phyloP scores from a whole-genome alignment of 2,797 vertebrate genomes.

The Halcyon chelicuti region DNA sequence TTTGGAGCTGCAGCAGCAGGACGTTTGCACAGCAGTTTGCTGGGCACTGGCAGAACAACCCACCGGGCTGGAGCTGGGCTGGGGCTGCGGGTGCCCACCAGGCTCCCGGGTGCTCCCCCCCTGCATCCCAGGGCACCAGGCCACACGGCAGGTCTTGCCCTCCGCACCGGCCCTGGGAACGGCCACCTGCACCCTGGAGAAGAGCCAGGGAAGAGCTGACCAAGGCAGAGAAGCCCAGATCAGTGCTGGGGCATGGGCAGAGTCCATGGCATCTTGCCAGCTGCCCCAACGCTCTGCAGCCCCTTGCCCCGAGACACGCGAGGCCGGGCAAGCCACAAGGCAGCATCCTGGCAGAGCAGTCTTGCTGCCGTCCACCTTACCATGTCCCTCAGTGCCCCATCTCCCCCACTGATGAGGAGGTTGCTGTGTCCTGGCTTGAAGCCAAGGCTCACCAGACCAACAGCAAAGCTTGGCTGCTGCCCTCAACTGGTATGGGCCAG shows the following conservation, averaged over 20 bases:
- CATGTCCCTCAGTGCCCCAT: not conserved
- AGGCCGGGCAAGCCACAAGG: not conserved
- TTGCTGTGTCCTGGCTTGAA: not conserved
- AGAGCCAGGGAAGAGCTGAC: not conserved
- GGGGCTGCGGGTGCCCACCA: not conserved
- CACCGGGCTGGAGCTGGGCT: not conserved
- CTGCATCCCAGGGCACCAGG: rapidly evolving
- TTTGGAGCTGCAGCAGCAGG: not conserved
- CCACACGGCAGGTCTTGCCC: not conserved
- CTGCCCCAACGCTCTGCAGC: not conserved
- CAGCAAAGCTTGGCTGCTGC: not conserved
- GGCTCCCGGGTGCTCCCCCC: not conserved
- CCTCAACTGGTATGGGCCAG: not conserved
- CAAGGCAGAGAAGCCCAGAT: not conserved
- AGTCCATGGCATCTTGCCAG: rapidly evolving
- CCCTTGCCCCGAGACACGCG: not conserved
- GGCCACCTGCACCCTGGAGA: not conserved
- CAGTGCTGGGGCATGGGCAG: not conserved
- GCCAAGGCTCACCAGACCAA: not conserved
- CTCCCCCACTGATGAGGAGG: not conserved
- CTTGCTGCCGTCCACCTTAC: not conserved
- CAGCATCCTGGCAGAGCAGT: not conserved
- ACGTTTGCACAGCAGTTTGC: not conserved
- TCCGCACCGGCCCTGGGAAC: not conserved
- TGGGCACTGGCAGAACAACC: not conserved